Base-by-base conservation (phyloP, 1,140 invertebrate genomes). In the Drosophila guanche region DNA sequence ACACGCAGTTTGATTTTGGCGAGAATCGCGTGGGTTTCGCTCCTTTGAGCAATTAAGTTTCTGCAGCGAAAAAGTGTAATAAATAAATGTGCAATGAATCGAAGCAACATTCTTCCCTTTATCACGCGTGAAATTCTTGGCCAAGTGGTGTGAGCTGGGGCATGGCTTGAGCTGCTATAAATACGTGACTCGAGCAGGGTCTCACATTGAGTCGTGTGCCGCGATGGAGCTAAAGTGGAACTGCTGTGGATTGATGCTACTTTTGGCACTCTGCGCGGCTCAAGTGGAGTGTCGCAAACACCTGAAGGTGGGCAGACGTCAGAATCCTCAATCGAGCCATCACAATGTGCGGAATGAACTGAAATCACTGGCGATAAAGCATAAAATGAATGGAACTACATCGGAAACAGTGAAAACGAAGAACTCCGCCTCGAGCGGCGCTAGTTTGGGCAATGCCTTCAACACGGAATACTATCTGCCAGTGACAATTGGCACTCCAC, bases 391-490 rank as follows among this genome's bases (percentile, higher is more conserved):
- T 3, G 48, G 14, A 12, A 23, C 59, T 22, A 37, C 37, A 6
- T 22, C 25, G 2, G 16, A 29, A 16, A 0, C 5, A 37, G 10
- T 1, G 2, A 3, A 14, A 5, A 54, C 50, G 2, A 22, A 14
- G 14, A 41, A 46, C 4, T 0, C 4, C 1, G 22, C 12, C 12
- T 23, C 56, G 0, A 23, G 8, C 1, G 29, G 42, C 2, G 33
- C 23, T 0, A 51, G 53, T 3, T 33, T 76, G 29, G 51, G 29
- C 4, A 79, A 80, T 27, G 63, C 66, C 12, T 77, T 71, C 68
- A 98, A 99, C 94, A 96, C 98, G 66, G 98, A 99, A 92, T 99
- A 99, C 92, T 99, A 96, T 93, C 98, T 98, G 12, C 93, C 93
- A 0, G 99, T 99, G 68, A 92, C 92, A 0, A 97, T 99, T 91